Evolutionary conservation across 2,797 vertebrate genomes (phyloP).

Genomic region (Crocidura indochinensis): DNA sequence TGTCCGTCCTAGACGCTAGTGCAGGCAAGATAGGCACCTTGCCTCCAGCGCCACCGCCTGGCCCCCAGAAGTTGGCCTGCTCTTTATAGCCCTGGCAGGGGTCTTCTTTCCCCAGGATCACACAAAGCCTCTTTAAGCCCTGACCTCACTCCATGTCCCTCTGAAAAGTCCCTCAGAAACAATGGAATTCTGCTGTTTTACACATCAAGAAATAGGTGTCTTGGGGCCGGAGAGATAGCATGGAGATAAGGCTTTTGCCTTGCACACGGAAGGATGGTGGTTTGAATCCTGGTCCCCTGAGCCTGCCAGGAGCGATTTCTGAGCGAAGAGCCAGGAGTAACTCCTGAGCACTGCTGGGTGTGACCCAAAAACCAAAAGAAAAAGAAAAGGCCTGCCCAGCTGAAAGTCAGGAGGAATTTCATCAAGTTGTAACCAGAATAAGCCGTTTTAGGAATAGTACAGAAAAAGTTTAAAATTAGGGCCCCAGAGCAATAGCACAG

Average conservation of each 20-base stretch:
- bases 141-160: background rate
- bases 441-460: background rate
- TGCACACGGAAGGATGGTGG: too few species aligned
- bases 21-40: too few species aligned
- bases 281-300: too few species aligned
- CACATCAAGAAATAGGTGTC: background rate
- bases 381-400: background rate
- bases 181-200: background rate
- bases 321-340: too few species aligned
- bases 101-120: constrained; percentile 46
- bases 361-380: too few species aligned
- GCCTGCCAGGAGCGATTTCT: too few species aligned
- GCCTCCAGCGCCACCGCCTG: too few species aligned
- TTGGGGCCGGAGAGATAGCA: too few species aligned
- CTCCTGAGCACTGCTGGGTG: too few species aligned
- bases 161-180: background rate
- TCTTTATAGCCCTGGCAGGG: background rate
- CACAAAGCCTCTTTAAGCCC: constrained; percentile 18
- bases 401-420: background rate
- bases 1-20: too few species aligned
- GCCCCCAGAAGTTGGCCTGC: background rate
- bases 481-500: too few species aligned
- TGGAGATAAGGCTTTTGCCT: too few species aligned
- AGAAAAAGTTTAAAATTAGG: background rate
- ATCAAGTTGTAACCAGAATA: constrained; percentile 19